These are phyloP conservation scores for Coenonympha arcania DNA, from an alignment of 2,888 invertebrate genomes.

Conservation along the genomic window DNA sequence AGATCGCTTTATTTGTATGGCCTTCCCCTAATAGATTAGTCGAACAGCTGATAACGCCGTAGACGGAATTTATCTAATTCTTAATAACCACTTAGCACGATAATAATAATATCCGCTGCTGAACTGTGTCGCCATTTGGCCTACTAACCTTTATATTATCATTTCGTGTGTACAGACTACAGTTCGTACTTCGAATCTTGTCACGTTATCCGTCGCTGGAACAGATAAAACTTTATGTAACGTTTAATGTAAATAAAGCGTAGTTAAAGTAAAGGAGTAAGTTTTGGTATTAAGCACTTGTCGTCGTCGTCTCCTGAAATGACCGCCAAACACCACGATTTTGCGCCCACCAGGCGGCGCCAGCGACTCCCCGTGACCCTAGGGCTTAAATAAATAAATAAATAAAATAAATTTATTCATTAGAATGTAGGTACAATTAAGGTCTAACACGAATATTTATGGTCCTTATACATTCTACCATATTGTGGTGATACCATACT, in stretches of 20 bases:
- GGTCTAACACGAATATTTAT: no score
- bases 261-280: slow-evolving; percentile 17
- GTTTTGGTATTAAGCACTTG: no score
- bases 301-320: no score
- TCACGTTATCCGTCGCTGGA: slow-evolving; percentile 15
- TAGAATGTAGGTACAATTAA: no score
- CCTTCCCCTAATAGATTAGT: slow-evolving; percentile 39
- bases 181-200: slow-evolving; percentile 15
- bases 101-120: slow-evolving; percentile 18
- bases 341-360: no score
- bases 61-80: slow-evolving; percentile 41
- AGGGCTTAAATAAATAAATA: no score
- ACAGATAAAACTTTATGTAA: slow-evolving; percentile 24
- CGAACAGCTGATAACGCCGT: slow-evolving; percentile 33
- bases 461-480: no score
- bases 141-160: slow-evolving; percentile 58
- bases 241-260: slow-evolving; percentile 19
- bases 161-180: slow-evolving; percentile 18
- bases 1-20: no score
- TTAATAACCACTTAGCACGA: slow-evolving; percentile 17
- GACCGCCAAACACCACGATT: no score
- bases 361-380: no score
- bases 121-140: slow-evolving; percentile 36
- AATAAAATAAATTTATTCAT: no score
- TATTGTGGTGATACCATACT: no score